phyloP scores from a whole-genome alignment of 2,888 invertebrate genomes.

The Resseliella maxima region DNA sequence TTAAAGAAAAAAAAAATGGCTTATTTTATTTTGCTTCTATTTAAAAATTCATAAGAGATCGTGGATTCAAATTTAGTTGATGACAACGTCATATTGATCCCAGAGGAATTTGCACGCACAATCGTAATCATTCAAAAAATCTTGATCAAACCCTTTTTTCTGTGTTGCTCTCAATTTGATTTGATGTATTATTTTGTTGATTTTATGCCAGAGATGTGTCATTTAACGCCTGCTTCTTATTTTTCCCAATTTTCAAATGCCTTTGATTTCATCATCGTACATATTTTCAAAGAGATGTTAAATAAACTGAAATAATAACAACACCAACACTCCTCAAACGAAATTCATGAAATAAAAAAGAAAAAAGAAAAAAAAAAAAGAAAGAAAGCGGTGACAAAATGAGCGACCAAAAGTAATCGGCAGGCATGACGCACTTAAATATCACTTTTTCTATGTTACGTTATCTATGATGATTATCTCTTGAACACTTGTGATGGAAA shows the following conservation, averaged over 20 bases:
- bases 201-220: constrained; percentile 15
- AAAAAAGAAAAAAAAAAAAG: neutral
- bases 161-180: constrained; percentile 11
- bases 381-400: neutral
- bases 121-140: neutral
- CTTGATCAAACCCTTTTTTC: constrained; percentile 15
- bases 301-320: neutral
- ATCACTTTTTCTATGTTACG: neutral
- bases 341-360: neutral
- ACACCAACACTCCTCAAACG: too few relatives aligned
- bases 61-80: neutral
- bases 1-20: too few relatives aligned
- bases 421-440: neutral
- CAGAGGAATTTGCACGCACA: neutral
- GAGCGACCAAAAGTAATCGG: constrained; percentile 27
- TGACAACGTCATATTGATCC: constrained; percentile 20
- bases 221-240: constrained; percentile 51
- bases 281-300: constrained; percentile 29
- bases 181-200: neutral
- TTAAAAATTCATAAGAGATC: constrained; percentile 35
- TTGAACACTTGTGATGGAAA: constrained; percentile 33
- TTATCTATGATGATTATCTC: constrained; percentile 54
- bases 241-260: constrained; percentile 8
- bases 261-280: constrained; percentile 16
- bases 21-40: neutral